phyloP scores from a whole-genome alignment of 2,797 vertebrate genomes.

The Meda fulgida region DNA sequence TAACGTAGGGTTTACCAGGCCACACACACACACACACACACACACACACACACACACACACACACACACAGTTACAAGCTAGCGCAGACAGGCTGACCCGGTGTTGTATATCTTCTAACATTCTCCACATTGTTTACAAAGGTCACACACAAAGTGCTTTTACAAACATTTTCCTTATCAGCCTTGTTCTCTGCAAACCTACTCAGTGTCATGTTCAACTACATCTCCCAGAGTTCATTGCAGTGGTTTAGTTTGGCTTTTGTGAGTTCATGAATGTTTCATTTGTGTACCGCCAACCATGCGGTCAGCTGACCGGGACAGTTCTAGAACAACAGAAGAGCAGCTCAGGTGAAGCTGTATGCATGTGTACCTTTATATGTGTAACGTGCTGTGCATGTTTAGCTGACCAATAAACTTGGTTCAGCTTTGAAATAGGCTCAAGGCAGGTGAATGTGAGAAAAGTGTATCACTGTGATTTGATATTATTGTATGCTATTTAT shows the following conservation, averaged over 20 bases:
- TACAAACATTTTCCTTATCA: constrained; percentile 35
- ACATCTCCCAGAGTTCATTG: constrained; percentile 29
- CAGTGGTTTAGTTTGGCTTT: not conserved
- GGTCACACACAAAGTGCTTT: constrained; percentile 30
- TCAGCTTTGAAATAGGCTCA: not conserved
- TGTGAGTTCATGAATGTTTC: constrained; percentile 34
- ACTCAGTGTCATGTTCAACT: constrained; percentile 13
- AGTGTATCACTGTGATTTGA: not conserved
- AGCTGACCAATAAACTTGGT: not conserved
- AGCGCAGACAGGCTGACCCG: constrained; percentile 60
- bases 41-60: too few relatives aligned
- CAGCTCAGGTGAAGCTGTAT: constrained; percentile 20
- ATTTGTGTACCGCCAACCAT: constrained; percentile 17
- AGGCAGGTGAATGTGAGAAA: not conserved
- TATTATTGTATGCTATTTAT: not conserved
- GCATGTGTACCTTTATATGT: not conserved
- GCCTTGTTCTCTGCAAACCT: not conserved
- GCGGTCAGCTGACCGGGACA: not conserved
- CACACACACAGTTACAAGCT: constrained; percentile 41
- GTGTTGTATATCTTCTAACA: constrained; percentile 43
- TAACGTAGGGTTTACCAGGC: too few relatives aligned
- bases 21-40: not conserved
- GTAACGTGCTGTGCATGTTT: too few relatives aligned
- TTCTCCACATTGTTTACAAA: constrained; percentile 41
- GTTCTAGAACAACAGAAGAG: constrained; percentile 28